Percentiles rank a stretch among this genome's conserved stretches.
These are phyloP conservation scores for Coilia nasus DNA, from an alignment of 2,797 vertebrate species.

Conservation along the genomic window DNA sequence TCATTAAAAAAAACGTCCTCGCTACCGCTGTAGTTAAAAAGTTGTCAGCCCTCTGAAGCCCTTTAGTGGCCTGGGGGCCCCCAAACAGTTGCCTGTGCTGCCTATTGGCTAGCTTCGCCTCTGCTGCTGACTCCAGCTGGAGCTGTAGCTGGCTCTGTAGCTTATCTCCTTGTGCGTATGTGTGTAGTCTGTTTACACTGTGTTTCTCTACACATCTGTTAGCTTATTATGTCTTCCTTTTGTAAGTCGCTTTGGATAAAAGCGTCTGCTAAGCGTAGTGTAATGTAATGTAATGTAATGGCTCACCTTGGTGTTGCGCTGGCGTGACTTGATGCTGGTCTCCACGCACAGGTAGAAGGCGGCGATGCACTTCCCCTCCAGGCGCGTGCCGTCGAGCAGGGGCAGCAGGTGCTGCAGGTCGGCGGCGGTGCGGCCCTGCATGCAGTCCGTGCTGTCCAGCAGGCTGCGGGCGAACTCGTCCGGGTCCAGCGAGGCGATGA, in stretches of 20 bases:
- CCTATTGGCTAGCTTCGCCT: neutral
- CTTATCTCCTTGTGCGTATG: too few relatives aligned
- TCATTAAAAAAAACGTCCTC: too few relatives aligned
- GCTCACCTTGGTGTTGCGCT: constrained; percentile 91
- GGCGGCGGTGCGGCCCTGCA: constrained; percentile 87
- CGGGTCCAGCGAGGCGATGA: constrained; percentile 91
- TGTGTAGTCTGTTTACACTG: too few relatives aligned
- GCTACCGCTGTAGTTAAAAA: too few relatives aligned
- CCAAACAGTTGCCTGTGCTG: constrained; percentile 11
- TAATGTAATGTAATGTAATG: too few relatives aligned
- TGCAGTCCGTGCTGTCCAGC: constrained; percentile 85
- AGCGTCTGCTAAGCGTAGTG: too few relatives aligned
- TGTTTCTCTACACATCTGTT: too few relatives aligned
- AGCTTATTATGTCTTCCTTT: too few relatives aligned
- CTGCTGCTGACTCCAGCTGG: too few relatives aligned
- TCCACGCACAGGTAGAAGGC: constrained; percentile 94
- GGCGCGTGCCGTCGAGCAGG: constrained; percentile 87
- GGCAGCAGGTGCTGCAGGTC: constrained; percentile 92
- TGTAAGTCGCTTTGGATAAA: too few relatives aligned
- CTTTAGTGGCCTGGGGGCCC: neutral
- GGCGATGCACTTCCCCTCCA: constrained; percentile 95
- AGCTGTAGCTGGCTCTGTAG: too few relatives aligned
- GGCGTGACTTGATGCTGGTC: constrained; percentile 89
- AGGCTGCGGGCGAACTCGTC: constrained; percentile 85
- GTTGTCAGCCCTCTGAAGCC: too few relatives aligned